A percentile compares a stretch with the other conserved stretches of the same genome.
Evolutionary conservation across 2,113 vertebrate species (phyloP).

Genomic region (Malaclemys terrapin): DNA sequence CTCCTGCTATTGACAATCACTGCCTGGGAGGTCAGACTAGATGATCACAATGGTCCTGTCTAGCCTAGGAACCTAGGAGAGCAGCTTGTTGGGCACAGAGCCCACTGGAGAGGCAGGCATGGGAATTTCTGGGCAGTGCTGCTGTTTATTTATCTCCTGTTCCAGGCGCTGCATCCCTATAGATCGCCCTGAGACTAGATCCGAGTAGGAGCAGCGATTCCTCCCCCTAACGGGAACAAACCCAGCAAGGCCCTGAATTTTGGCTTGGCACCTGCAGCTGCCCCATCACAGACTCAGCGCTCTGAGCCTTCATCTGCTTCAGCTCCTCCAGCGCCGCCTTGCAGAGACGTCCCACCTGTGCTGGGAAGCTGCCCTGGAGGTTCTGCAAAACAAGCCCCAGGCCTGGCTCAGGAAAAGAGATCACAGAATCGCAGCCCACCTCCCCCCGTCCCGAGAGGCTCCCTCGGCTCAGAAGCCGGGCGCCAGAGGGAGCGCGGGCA

Average conservation of each 20-base stretch:
- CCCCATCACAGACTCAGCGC: background rate
- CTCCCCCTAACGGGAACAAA: background rate
- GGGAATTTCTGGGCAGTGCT: background rate
- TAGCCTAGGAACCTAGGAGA: background rate
- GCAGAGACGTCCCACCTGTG: background rate
- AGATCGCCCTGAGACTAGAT: too few relatives aligned
- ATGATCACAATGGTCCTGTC: background rate
- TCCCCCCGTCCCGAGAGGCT: background rate
- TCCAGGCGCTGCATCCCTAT: background rate
- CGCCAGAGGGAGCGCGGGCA: background rate
- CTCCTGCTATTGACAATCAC: too few relatives aligned
- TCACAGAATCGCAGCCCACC: background rate
- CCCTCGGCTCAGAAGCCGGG: background rate
- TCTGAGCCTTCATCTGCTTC: too few relatives aligned
- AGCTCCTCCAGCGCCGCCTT: background rate
- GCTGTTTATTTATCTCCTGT: background rate
- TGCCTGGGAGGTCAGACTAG: background rate
- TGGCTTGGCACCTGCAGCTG: background rate
- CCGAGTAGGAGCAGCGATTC: background rate
- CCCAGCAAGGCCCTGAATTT: background rate
- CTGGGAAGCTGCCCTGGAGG: background rate
- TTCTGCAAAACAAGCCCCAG: background rate
- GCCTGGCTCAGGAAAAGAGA: background rate
- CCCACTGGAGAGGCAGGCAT: background rate
- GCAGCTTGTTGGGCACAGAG: background rate